Conservation (phyloP, 1,140 invertebrate genomes). For the Habropoda laboriosa region DNA sequence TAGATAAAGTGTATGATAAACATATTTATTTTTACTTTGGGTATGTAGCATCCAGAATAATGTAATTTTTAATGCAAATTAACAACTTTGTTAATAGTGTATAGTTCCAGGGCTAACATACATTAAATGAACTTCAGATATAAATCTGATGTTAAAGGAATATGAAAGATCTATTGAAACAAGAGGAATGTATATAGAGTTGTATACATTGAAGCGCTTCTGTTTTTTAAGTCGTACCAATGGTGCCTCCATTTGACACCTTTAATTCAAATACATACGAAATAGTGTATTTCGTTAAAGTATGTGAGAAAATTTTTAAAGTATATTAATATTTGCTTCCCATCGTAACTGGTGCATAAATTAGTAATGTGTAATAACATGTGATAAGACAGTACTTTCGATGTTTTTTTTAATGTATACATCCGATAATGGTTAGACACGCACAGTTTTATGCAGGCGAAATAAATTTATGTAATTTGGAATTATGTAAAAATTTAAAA, state of each 20-base stretch:
- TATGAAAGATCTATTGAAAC: slow-evolving; percentile 14
- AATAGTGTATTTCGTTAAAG: slow-evolving; percentile 8
- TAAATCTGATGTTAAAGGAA: background rate
- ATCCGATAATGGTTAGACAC: background rate
- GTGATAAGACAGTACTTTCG: slow-evolving; percentile 3
- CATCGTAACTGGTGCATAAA: background rate
- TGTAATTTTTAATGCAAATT: slow-evolving; percentile 15
- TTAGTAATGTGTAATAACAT: background rate
- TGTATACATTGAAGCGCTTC: slow-evolving; percentile 48
- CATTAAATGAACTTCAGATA: slow-evolving; percentile 16
- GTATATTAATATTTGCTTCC: slow-evolving; percentile 18
- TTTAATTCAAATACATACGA: slow-evolving; percentile 45
- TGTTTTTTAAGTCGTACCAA: slow-evolving; percentile 64
- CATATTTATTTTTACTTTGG: slow-evolving; percentile 35
- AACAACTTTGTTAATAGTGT: slow-evolving; percentile 14
- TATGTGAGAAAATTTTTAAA: background rate
- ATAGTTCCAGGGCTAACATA: slow-evolving; percentile 30
- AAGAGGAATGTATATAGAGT: slow-evolving; percentile 18
- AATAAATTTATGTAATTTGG: slow-evolving; percentile 5
- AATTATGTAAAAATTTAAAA: background rate
- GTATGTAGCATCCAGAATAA: slow-evolving; percentile 3
- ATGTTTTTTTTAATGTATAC: slow-evolving; percentile 3
- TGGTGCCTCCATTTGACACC: slow-evolving; percentile 63
- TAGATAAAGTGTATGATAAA: slow-evolving; percentile 18
- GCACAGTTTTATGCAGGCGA: slow-evolving; percentile 18